Conservation (phyloP, 2,113 vertebrate genomes). For the Apeltes quadracus region DNA sequence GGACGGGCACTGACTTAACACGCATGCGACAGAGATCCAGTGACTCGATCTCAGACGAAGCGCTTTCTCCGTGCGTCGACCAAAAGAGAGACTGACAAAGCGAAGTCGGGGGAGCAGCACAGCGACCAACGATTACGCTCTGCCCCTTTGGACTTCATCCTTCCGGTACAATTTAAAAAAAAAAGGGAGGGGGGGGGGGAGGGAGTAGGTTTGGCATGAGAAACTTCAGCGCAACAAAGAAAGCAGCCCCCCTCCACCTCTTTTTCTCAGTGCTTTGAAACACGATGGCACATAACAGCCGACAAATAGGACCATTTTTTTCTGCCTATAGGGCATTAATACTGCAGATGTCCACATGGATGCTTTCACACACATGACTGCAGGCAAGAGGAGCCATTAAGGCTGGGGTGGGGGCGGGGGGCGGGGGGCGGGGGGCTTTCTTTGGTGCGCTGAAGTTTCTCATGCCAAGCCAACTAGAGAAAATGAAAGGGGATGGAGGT, state of each 20-base stretch:
- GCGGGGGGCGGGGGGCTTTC: too few species aligned
- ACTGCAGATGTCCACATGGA: slow-evolving; percentile 55
- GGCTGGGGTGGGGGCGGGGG: background rate
- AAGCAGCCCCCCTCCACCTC: background rate
- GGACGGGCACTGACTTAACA: slow-evolving; percentile 26
- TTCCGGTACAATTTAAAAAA: slow-evolving; percentile 12
- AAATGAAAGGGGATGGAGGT: slow-evolving; percentile 12
- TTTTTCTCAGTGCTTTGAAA: slow-evolving; percentile 17
- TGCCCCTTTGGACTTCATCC: slow-evolving; percentile 35
- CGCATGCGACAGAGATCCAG: slow-evolving; percentile 32
- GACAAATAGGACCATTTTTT: slow-evolving; percentile 48
- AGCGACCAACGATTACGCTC: slow-evolving; percentile 30
- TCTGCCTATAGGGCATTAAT: slow-evolving; percentile 48
- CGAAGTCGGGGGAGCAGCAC: slow-evolving; percentile 18
- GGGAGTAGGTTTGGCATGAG: slow-evolving; percentile 9
- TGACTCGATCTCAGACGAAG: slow-evolving; percentile 23
- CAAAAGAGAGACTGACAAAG: slow-evolving; percentile 36
- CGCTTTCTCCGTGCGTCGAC: background rate
- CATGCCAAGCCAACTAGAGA: slow-evolving; percentile 3
- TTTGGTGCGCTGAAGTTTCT: too few species aligned
- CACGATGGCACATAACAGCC: slow-evolving; percentile 35
- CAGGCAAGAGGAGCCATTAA: slow-evolving; percentile 11
- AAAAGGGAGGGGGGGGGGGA: too few species aligned
- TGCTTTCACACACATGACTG: slow-evolving; percentile 48
- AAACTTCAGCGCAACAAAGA: background rate